Conservation (phyloP, 2,888 invertebrate genomes). For the Melinopterus prodromus region DNA sequence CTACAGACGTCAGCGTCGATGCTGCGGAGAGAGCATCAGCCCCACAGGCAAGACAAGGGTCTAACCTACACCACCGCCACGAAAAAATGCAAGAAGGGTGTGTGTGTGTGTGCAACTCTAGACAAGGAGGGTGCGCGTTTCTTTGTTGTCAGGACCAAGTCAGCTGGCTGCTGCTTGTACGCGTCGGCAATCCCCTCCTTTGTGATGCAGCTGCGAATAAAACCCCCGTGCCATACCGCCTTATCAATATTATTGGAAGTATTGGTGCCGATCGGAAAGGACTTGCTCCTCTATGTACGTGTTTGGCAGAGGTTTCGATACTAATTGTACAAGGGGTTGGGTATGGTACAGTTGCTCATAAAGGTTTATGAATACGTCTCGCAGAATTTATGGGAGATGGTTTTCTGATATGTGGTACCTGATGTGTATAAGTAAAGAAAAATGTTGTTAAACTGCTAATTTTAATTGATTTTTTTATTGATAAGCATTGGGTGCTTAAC, state of each 20-base stretch:
- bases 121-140: conserved; percentile 55
- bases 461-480: no score
- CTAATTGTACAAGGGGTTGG: neutral
- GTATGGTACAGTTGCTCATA: neutral
- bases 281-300: neutral
- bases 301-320: neutral
- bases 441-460: no score
- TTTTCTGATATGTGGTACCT: no score
- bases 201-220: conserved; percentile 50
- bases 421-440: no score
- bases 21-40: conserved; percentile 35
- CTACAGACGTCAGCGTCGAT: conserved; percentile 34
- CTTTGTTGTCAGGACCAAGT: conserved; percentile 61
- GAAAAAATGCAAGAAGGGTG: conserved; percentile 48
- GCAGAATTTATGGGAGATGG: no score
- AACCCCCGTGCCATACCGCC: conserved; percentile 38
- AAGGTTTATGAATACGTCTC: neutral
- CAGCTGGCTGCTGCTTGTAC: conserved; percentile 58
- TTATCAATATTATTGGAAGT: conserved; percentile 35
- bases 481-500: no score
- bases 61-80: conserved; percentile 19
- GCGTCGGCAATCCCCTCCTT: conserved; percentile 40
- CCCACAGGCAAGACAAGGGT: conserved; percentile 25
- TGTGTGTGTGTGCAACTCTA: conserved; percentile 46
- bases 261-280: conserved; percentile 6